A percentile compares a stretch with the other conserved stretches of the same genome.
Evolutionary conservation across 2,113 vertebrate genomes (phyloP).

Genomic region (Alethe diademata): DNA sequence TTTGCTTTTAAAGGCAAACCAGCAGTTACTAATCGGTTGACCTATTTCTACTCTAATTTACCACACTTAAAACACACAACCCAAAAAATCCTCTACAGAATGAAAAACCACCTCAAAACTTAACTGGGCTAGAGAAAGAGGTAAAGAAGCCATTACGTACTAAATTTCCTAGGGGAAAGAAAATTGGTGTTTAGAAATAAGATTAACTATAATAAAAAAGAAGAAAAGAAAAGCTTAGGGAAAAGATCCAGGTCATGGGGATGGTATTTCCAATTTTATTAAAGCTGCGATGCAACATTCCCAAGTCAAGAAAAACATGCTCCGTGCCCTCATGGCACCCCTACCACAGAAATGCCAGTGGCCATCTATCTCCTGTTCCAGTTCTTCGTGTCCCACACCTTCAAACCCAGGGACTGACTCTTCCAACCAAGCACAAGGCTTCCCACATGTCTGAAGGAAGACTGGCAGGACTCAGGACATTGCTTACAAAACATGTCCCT

Average conservation of each 20-base stretch:
- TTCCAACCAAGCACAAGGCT: not conserved
- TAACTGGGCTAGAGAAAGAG: not conserved
- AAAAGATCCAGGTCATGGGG: not conserved
- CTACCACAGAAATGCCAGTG: not conserved
- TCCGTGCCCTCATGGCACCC: not conserved
- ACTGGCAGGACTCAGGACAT: not conserved
- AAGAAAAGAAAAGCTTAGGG: slow-evolving; percentile 6
- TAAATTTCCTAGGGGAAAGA: not conserved
- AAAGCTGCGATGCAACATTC: not conserved
- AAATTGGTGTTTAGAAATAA: not conserved
- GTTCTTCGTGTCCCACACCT: not conserved
- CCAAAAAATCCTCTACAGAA: not conserved
- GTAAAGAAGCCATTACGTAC: not conserved
- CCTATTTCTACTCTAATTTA: slow-evolving; percentile 38
- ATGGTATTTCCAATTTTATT: slow-evolving; percentile 9
- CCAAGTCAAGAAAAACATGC: not conserved
- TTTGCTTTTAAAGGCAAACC: slow-evolving; percentile 45
- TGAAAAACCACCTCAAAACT: slow-evolving; percentile 3
- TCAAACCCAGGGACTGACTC: not conserved
- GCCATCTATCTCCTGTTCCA: not conserved
- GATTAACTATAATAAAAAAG: not conserved
- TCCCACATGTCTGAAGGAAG: not conserved
- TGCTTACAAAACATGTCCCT: not conserved
- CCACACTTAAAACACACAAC: not conserved
- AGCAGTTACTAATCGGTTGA: not conserved